Evolutionary conservation across 2,888 invertebrate species (phyloP).

Genomic region (Punctoribates punctum): DNA sequence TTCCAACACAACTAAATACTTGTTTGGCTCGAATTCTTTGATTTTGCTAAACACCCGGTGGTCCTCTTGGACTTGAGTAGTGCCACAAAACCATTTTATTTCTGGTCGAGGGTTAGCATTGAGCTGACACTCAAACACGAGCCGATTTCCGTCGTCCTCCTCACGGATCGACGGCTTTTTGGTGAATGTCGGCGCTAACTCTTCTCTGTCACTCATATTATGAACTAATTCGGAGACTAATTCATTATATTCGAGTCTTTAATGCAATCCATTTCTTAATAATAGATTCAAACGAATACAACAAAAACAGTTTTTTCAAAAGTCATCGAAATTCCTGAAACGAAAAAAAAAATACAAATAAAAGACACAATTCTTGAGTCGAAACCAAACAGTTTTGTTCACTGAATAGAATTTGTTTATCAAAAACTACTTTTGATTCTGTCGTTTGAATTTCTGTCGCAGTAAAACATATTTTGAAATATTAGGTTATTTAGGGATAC

Average conservation of each 20-base stretch:
- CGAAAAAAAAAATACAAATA: neutral
- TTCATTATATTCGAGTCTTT: neutral
- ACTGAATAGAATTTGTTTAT: neutral
- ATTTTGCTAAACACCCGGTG: conserved; percentile 76
- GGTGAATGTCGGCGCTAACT: conserved; percentile 96
- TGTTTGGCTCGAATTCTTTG: conserved; percentile 77
- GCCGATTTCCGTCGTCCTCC: conserved; percentile 91
- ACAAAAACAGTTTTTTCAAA: too few species aligned
- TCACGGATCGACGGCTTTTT: conserved; percentile 95
- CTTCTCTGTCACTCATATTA: conserved; percentile 52
- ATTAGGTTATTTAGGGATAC: neutral
- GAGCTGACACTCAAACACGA: conserved; percentile 90
- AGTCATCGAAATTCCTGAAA: neutral
- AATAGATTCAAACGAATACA: too few species aligned
- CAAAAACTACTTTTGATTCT: neutral
- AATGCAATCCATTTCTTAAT: neutral
- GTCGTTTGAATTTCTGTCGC: neutral
- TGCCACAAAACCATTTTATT: conserved; percentile 76
- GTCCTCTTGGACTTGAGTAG: conserved; percentile 71
- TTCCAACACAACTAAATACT: conserved; percentile 84
- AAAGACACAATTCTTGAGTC: neutral
- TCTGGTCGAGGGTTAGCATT: conserved; percentile 75
- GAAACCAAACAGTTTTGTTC: neutral
- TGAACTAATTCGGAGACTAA: neutral
- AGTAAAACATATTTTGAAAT: neutral